phyloP scores from a whole-genome alignment of 2,113 vertebrate genomes.

The Nerophis lumbriciformis region DNA sequence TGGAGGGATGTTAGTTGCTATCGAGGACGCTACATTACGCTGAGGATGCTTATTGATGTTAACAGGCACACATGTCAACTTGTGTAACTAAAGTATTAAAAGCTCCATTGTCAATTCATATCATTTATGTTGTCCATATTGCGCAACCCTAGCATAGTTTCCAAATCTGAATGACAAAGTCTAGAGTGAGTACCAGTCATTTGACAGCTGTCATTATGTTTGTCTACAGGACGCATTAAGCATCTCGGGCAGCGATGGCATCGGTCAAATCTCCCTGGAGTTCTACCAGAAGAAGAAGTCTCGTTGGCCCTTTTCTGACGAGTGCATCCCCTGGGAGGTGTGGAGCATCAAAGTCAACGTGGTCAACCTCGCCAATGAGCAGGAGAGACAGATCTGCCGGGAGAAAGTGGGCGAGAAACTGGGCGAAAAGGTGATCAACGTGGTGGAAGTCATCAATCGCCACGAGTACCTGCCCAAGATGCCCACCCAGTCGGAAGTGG shows the following conservation, averaged over 20 bases:
- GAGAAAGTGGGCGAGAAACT: constrained; percentile 98
- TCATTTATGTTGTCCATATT: no score
- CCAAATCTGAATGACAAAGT: no score
- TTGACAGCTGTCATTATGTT: neutral
- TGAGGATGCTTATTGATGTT: no score
- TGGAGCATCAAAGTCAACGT: constrained; percentile 98
- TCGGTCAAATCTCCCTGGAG: constrained; percentile 94
- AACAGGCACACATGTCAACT: no score
- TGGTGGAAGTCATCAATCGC: constrained; percentile 96
- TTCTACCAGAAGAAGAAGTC: constrained; percentile 99
- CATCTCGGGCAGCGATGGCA: constrained; percentile 84
- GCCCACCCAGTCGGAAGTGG: constrained; percentile 97
- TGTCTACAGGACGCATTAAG: constrained; percentile 82
- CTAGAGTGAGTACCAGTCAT: neutral
- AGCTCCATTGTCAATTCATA: no score
- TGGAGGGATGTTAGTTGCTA: no score
- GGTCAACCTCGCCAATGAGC: constrained; percentile 91
- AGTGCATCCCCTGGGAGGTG: constrained; percentile 97
- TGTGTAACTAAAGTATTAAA: no score
- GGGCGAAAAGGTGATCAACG: constrained; percentile 95
- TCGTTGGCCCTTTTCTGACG: constrained; percentile 94
- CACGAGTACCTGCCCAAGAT: constrained; percentile 98
- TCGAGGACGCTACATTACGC: no score
- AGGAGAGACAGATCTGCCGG: constrained; percentile 95
- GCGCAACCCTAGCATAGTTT: no score